Conservation (phyloP, 2,888 invertebrate genomes). For the Lepidochrysops patricia region DNA sequence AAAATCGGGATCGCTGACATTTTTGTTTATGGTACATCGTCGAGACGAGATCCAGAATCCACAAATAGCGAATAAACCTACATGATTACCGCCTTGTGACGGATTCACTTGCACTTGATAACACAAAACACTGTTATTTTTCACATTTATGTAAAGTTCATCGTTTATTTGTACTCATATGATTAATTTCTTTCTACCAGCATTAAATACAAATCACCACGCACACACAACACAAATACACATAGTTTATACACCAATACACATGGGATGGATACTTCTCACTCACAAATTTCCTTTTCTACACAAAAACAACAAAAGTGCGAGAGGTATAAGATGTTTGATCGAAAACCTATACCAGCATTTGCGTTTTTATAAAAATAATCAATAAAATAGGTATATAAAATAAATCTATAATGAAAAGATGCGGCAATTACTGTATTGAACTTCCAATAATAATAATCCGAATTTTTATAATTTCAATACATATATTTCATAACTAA, state of each 20-base stretch:
- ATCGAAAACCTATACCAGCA: conserved; percentile 29
- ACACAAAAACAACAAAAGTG: conserved; percentile 38
- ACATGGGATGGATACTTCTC: conserved; percentile 40
- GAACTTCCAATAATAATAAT: too few relatives aligned
- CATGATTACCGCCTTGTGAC: conserved; percentile 73
- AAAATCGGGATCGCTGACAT: conserved; percentile 75
- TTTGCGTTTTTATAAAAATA: neutral
- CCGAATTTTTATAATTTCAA: too few relatives aligned
- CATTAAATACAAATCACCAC: conserved; percentile 75
- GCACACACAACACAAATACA: conserved; percentile 74
- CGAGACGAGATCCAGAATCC: conserved; percentile 68
- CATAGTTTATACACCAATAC: conserved; percentile 50
- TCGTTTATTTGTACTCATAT: conserved; percentile 66
- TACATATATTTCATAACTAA: too few relatives aligned
- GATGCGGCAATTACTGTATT: too few relatives aligned
- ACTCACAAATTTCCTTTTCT: conserved; percentile 37
- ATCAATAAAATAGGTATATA: too few relatives aligned
- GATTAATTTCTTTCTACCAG: conserved; percentile 71
- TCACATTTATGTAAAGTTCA: conserved; percentile 70
- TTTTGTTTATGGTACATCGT: conserved; percentile 76
- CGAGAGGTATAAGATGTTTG: conserved; percentile 33
- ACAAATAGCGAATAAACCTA: conserved; percentile 72
- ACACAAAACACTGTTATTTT: conserved; percentile 66
- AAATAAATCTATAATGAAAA: too few relatives aligned
- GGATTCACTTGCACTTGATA: conserved; percentile 70